Base-by-base conservation (phyloP, 2,888 invertebrate species). In the Drosophila picticornis region DNA sequence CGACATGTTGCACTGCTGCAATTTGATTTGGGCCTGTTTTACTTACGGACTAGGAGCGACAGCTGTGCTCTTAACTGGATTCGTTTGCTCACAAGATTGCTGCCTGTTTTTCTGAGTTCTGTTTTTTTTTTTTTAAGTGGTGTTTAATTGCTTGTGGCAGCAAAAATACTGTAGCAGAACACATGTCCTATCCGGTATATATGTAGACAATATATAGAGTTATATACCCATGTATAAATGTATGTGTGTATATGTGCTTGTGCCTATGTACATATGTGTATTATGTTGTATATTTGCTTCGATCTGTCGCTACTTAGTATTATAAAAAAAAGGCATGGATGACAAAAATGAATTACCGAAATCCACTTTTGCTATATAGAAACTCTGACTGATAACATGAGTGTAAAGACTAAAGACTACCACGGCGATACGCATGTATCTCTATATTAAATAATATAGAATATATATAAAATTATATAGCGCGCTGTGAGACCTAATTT, bases 321-420 rank as follows among this genome's bases (percentile, higher is more conserved):
- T 82, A 83, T 70, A 83, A 83, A 46, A 83, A 83, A 81, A 80
- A 83, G 74, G 60, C 43, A 46, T 72, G 57, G 64, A 63, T 67
- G 43, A 65, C 68, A 52, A 74, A 78, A 72, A 77, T 68, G 62
- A 70, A 66, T 63, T 72, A 58, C 46, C 58, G 58, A 68, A 64
- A 79, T 76, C 62, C 80, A 63, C 40, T 59, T 64, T 70, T 51
- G 27, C 29, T 72, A 77, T 78, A 85, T 80, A 89, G 77, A 85
- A 79, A 82, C 90, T 85, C 77, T 89, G 90, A 85, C 72, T 86
- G 80, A 72, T 89, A 86, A 85, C 89, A 86, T 74, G 82, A 84
- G 70, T 68, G 67, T 87, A 82, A 46, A 16, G 34, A 52, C 50
- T 76, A 82, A 74, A 70, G 66, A 62, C 72, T 72, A 72, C 65